phyloP scores from a whole-genome alignment of 2,888 invertebrate species.

The Acanthosepion esculentum region DNA sequence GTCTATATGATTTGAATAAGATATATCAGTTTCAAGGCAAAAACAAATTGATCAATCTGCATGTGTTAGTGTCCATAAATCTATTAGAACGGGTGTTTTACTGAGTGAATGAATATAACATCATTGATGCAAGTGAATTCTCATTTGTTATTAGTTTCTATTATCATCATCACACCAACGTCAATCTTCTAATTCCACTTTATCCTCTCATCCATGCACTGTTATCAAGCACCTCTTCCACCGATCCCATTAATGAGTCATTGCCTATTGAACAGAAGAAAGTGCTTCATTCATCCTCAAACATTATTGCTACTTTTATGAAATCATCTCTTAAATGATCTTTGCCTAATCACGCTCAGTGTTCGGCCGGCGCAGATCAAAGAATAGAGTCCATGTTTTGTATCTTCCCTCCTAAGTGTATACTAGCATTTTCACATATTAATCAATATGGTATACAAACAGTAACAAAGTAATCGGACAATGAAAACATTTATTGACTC shows the following conservation, averaged over 20 bases:
- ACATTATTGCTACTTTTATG: neutral
- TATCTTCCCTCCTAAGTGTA: neutral
- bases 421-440: neutral
- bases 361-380: neutral
- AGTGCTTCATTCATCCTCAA: neutral
- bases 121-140: neutral
- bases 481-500: neutral
- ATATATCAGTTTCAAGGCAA: neutral
- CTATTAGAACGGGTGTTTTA: neutral
- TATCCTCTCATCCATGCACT: slow-evolving; percentile 18
- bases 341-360: neutral
- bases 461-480: neutral
- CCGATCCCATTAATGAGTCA: slow-evolving; percentile 33
- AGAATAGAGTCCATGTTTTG: neutral
- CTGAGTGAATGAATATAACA: neutral
- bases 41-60: neutral
- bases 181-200: neutral
- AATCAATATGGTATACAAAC: neutral
- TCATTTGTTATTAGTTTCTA: neutral
- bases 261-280: slow-evolving; percentile 11
- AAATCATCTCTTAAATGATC: slow-evolving; percentile 33
- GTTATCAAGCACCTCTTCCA: slow-evolving; percentile 18
- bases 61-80: neutral
- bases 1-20: neutral
- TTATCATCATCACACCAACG: neutral